Conservation (phyloP, 2,888 invertebrate species). For the Neelides folsomi region DNA sequence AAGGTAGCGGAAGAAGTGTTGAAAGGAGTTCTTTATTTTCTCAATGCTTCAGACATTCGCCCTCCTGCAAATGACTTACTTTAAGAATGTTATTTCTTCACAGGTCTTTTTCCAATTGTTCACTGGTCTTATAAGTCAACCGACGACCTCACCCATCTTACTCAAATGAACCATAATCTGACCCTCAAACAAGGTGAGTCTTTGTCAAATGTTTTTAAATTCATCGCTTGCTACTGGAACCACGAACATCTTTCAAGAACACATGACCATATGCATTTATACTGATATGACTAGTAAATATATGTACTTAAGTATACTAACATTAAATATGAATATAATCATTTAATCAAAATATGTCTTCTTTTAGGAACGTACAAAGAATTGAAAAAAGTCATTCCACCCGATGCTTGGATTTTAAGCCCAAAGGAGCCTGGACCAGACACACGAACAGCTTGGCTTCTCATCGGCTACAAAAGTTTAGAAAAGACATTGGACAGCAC, state of each 20-base stretch:
- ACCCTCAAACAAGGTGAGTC: constrained; percentile 19
- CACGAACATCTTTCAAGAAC: too few relatives aligned
- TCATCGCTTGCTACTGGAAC: not conserved
- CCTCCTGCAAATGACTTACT: not conserved
- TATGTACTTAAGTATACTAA: not conserved
- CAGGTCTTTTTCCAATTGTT: constrained; percentile 37
- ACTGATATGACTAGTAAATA: not conserved
- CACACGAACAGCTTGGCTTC: constrained; percentile 24
- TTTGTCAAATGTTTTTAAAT: not conserved
- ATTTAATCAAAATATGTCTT: not conserved
- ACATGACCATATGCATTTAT: not conserved
- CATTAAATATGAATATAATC: not conserved
- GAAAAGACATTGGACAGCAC: constrained; percentile 36
- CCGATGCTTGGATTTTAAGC: constrained; percentile 34
- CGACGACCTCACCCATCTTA: constrained; percentile 17
- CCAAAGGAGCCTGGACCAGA: constrained; percentile 3
- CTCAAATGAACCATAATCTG: constrained; percentile 10
- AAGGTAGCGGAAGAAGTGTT: too few relatives aligned
- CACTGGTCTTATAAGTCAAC: constrained; percentile 32
- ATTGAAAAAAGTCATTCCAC: constrained; percentile 35
- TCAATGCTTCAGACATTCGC: too few relatives aligned
- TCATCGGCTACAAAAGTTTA: constrained; percentile 38
- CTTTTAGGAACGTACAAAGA: constrained; percentile 37
- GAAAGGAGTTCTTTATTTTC: too few relatives aligned
- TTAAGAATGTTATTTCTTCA: constrained; percentile 16